Evolutionary conservation across 2,888 invertebrate species (phyloP), one percentile per base, ranked within the genome.

Genomic region (Leptopilina myrica): DNA sequence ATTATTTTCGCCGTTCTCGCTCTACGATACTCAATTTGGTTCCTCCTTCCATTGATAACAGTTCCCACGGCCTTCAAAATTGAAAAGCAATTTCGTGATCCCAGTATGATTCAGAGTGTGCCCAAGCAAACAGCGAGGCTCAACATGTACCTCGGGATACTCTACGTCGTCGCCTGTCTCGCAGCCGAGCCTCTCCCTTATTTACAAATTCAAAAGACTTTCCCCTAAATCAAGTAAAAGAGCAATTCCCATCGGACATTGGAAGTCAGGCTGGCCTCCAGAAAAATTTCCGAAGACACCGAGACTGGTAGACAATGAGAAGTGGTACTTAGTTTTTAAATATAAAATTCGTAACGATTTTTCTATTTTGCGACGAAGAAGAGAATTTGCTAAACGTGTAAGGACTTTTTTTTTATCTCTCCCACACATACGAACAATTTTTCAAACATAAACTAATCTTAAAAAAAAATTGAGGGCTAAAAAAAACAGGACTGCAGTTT

Each of bases 121-220:
- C 98, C 98, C 2, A 94, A 96, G 87, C 95, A 96, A 92, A 97
- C 98, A 64, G 98, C 98, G 11, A 95, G 96, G 90, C 93, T 98
- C 64, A 98, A 98, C 92, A 95, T 98, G 88, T 96, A 96, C 92
- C 96, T 98, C 92, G 98, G 98, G 62, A 94, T 98, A 92, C 93
- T 98, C 80, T 98, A 98, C 91, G 96, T 98, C 85, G 93, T 97
- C 81, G 96, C 97, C 78, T 96, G 97, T 92, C 85, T 90, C 64
- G 84, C 89, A 12, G 90, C 86, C 11, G 88, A 90, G 73, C 89
- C 90, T 64, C 89, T 91, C 80, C 91, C 91, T 15, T 91, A 91
- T 82, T 79, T 89, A 43, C 89, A 89, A 20, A 87, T 82, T 9
- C 33, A 9, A 73, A 73, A 9, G n/a, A n/a, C 33, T 43, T 43